Evolutionary conservation across 1,140 invertebrate genomes (phyloP).

Genomic region (Latrodectus geometricus): DNA sequence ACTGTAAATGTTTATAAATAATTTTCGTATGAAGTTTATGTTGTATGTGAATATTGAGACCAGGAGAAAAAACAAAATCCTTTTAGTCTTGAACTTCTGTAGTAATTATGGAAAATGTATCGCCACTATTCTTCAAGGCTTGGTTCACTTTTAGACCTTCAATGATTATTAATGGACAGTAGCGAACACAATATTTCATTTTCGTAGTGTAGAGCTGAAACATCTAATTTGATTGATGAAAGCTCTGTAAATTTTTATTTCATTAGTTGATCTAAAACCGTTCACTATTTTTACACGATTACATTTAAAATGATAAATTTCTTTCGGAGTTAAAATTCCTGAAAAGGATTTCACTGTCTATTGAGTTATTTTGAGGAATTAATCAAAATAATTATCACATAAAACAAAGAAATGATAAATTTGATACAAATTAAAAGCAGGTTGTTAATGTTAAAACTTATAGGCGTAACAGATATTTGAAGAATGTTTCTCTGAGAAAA

Average conservation of each 20-base stretch:
- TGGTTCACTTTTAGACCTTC: conserved; percentile 50
- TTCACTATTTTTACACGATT: conserved; percentile 30
- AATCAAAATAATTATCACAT: no score
- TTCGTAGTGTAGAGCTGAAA: conserved; percentile 1
- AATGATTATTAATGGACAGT: conserved; percentile 34
- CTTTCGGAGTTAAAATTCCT: not conserved
- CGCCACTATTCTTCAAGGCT: conserved; percentile 31
- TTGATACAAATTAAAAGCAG: no score
- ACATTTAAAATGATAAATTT: conserved; percentile 51
- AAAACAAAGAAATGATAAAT: no score
- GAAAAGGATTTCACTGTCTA: no score
- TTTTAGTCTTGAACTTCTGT: conserved; percentile 29
- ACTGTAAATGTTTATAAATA: no score
- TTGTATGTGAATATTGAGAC: no score
- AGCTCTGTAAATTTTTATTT: conserved; percentile 11
- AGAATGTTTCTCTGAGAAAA: no score
- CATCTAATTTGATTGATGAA: conserved; percentile 52
- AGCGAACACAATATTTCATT: conserved; percentile 37
- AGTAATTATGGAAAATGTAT: conserved; percentile 36
- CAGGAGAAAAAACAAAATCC: not conserved
- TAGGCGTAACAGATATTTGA: no score
- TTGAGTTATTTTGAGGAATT: no score
- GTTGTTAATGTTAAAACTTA: no score
- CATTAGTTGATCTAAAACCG: conserved; percentile 19
- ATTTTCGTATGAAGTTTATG: no score